Conservation (phyloP, 2,113 vertebrate genomes). For the Zapornia atra region DNA sequence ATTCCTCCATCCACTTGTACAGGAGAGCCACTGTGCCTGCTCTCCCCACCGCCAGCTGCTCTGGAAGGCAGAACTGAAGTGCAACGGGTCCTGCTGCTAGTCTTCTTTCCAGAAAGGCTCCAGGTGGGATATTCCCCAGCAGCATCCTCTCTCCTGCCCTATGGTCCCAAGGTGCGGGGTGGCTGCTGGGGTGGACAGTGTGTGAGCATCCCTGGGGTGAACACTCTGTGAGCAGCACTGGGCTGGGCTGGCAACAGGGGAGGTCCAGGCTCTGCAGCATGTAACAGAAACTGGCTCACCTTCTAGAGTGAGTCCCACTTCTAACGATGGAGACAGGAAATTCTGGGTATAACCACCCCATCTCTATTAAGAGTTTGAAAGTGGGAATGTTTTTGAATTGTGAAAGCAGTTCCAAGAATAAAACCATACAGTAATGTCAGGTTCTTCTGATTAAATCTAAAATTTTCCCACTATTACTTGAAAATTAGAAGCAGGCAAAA, state of each 20-base stretch:
- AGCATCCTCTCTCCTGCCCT: background rate
- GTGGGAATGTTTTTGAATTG: background rate
- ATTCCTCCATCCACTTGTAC: background rate
- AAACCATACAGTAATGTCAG: background rate
- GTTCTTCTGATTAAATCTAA: slow-evolving; percentile 19
- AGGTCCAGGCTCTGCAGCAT: background rate
- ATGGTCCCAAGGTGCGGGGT: background rate
- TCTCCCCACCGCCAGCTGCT: background rate
- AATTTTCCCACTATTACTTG: background rate
- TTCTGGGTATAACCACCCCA: background rate
- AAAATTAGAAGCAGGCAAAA: slow-evolving; percentile 42
- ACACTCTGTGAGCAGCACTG: background rate
- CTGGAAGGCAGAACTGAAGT: background rate
- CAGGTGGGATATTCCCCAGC: background rate
- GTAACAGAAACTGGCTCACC: background rate
- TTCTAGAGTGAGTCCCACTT: background rate
- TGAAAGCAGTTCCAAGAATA: background rate
- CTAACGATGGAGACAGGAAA: background rate
- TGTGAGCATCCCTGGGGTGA: background rate
- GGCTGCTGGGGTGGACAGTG: background rate
- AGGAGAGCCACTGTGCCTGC: background rate
- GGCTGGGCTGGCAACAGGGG: background rate
- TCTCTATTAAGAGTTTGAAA: background rate
- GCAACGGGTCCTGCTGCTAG: fast-evolving
- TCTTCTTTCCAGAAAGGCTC: background rate